These are phyloP conservation scores for Peromyscus maniculatus DNA, from an alignment of 2,113 vertebrate species.

Conservation along the genomic window DNA sequence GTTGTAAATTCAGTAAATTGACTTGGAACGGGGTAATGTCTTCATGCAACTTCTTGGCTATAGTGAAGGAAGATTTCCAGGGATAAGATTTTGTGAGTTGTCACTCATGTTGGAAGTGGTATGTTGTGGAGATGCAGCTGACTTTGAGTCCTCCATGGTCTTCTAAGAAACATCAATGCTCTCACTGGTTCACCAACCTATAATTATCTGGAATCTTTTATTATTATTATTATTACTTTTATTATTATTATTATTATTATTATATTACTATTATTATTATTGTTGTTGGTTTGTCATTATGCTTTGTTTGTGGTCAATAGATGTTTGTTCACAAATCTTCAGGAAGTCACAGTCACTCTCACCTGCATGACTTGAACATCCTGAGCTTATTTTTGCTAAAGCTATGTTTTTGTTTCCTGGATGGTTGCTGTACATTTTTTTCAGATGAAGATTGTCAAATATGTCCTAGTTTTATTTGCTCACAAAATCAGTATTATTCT, in stretches of 20 bases:
- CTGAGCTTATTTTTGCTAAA: neutral
- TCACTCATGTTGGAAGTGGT: neutral
- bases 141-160: neutral
- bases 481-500: neutral
- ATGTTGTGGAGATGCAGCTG: neutral
- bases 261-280: neutral
- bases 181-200: neutral
- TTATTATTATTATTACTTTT: neutral
- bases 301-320: too few relatives aligned
- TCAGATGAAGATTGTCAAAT: neutral
- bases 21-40: fast-evolving
- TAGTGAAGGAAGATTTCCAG: neutral
- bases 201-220: neutral
- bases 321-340: neutral
- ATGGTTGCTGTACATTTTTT: neutral
- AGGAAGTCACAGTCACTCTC: neutral
- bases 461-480: neutral
- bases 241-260: neutral
- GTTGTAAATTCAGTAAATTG: neutral
- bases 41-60: neutral
- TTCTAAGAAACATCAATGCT: neutral
- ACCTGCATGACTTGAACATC: neutral
- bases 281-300: neutral
- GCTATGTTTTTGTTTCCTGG: neutral
- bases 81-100: neutral